Conservation (phyloP, 2,797 vertebrate species). For the Chromobotia macracanthus region DNA sequence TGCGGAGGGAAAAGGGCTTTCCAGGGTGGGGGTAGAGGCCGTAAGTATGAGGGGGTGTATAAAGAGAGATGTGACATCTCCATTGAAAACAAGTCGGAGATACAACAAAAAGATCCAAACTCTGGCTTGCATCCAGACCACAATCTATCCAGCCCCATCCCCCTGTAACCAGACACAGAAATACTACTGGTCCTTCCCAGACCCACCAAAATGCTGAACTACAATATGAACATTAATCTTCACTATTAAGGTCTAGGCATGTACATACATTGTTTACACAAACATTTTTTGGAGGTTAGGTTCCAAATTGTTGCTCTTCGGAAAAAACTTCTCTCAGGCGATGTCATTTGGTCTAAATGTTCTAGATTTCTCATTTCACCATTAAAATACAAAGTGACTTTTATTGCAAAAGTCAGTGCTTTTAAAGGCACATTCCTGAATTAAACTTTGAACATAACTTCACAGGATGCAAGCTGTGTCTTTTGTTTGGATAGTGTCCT, state of each 20-base stretch:
- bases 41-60: conserved; percentile 10
- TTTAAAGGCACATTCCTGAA: conserved; percentile 1
- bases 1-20: background rate
- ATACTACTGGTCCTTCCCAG: conserved; percentile 45
- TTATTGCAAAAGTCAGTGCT: background rate
- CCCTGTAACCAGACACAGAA: conserved; percentile 42
- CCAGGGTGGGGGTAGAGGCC: conserved; percentile 22
- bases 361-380: background rate
- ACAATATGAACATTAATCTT: conserved; percentile 59
- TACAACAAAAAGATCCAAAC: conserved; percentile 66
- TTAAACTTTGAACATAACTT: conserved; percentile 3
- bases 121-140: conserved; percentile 62
- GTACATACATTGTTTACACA: conserved; percentile 70
- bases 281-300: conserved; percentile 60
- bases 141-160: conserved; percentile 65
- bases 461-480: background rate
- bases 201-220: conserved; percentile 75
- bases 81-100: conserved; percentile 39
- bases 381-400: background rate
- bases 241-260: conserved; percentile 68
- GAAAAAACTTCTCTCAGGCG: conserved; percentile 4
- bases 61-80: conserved; percentile 43
- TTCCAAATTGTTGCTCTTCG: conserved; percentile 57
- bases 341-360: background rate
- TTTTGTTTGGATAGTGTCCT: background rate